Percentiles rank a stretch among this genome's conserved stretches.
Conservation (phyloP, 2,113 vertebrate species). For the Ctenomys sociabilis region DNA sequence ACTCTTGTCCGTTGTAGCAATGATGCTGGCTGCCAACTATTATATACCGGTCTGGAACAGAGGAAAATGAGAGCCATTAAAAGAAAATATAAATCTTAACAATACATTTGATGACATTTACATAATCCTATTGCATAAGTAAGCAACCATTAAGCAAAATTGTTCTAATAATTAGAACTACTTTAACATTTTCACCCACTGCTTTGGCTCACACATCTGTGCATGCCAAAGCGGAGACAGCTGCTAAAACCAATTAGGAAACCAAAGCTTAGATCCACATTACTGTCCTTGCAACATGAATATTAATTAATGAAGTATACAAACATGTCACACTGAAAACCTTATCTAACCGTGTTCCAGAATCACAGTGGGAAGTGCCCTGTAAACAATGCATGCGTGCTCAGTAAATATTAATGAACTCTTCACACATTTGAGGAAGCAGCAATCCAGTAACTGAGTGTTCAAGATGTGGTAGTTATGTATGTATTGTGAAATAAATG, state of each 20-base stretch:
- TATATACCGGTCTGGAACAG: slow-evolving; percentile 91
- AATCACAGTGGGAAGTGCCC: background rate
- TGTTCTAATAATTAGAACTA: slow-evolving; percentile 73
- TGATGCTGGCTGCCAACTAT: slow-evolving; percentile 92
- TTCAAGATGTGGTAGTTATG: slow-evolving; percentile 26
- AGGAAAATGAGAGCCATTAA: slow-evolving; percentile 40
- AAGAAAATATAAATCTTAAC: slow-evolving; percentile 27
- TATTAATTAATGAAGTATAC: slow-evolving; percentile 72
- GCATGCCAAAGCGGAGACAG: slow-evolving; percentile 70
- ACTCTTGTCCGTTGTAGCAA: slow-evolving; percentile 82
- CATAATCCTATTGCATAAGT: slow-evolving; percentile 56
- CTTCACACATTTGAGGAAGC: slow-evolving; percentile 16
- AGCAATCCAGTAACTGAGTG: slow-evolving; percentile 1
- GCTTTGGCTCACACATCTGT: slow-evolving; percentile 60
- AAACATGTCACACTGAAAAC: slow-evolving; percentile 66
- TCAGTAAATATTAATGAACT: slow-evolving; percentile 60
- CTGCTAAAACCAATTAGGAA: slow-evolving; percentile 71
- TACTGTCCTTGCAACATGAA: slow-evolving; percentile 59
- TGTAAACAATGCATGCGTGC: slow-evolving; percentile 48
- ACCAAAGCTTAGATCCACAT: slow-evolving; percentile 48
- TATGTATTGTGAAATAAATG: slow-evolving; percentile 46
- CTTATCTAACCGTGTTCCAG: slow-evolving; percentile 67
- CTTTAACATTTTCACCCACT: slow-evolving; percentile 44
- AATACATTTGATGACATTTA: slow-evolving; percentile 70
- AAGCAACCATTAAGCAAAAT: slow-evolving; percentile 67